These are phyloP conservation scores for Drosophila diplacantha DNA, from an alignment of 2,888 invertebrate genomes.

Conservation along the genomic window DNA sequence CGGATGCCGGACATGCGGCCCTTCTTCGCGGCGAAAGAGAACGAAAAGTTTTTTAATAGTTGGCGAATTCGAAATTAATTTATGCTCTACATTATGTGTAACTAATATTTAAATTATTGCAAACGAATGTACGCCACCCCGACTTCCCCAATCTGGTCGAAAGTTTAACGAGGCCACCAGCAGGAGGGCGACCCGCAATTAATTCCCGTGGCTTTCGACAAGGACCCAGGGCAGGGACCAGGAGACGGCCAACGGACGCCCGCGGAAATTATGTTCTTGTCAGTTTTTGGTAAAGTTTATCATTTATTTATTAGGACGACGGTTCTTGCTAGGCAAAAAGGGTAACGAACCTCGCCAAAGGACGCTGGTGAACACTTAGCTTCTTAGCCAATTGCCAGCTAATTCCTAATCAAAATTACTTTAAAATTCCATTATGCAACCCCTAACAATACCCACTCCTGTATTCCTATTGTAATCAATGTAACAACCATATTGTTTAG, in stretches of 20 bases:
- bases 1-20: constrained; percentile 40
- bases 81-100: constrained; percentile 72
- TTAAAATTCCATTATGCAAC: constrained; percentile 44
- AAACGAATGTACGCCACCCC: constrained; percentile 41
- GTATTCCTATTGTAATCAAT: constrained; percentile 45
- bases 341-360: constrained; percentile 10
- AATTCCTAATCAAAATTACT: constrained; percentile 42
- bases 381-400: constrained; percentile 53
- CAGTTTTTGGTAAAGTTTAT: constrained; percentile 52
- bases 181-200: constrained; percentile 52
- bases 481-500: constrained; percentile 16
- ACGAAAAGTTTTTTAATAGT: constrained; percentile 68
- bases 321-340: constrained; percentile 35
- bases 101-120: constrained; percentile 70
- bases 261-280: constrained; percentile 56
- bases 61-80: constrained; percentile 73
- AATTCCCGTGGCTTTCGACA: constrained; percentile 51
- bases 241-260: constrained; percentile 1
- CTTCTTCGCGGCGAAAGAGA: constrained; percentile 11
- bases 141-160: constrained; percentile 27
- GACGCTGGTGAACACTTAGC: constrained; percentile 41
- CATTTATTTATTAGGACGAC: constrained; percentile 49
- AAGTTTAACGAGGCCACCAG: constrained; percentile 53
- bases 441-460: neutral
- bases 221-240: constrained; percentile 24